These are phyloP conservation scores for Agapornis roseicollis DNA, from an alignment of 2,113 vertebrate species.

Conservation along the genomic window DNA sequence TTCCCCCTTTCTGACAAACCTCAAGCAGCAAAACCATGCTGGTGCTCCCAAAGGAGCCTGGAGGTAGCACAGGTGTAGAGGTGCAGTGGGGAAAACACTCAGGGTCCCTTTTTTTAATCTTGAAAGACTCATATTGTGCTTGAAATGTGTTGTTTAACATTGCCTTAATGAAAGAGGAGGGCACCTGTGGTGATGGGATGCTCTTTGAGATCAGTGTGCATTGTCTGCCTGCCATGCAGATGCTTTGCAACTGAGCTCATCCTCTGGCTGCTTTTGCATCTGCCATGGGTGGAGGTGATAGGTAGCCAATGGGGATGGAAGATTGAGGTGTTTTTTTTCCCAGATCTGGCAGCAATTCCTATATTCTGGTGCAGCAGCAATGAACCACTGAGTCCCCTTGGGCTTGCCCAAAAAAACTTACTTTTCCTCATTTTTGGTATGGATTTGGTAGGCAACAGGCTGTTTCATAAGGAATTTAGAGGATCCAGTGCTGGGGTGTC, in stretches of 20 bases:
- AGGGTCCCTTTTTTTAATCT: neutral
- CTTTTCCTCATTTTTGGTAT: neutral
- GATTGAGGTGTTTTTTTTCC: too few species aligned
- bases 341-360: neutral
- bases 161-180: neutral
- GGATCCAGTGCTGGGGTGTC: neutral
- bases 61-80: neutral
- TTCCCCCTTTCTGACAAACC: neutral
- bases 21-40: fast-evolving
- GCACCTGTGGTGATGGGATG: fast-evolving
- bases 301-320: neutral
- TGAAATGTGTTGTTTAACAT: fast-evolving
- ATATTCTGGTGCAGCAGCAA: neutral
- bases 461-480: fast-evolving
- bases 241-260: neutral
- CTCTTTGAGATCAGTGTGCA: neutral
- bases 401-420: neutral
- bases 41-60: neutral
- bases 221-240: fast-evolving
- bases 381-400: neutral
- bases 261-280: neutral
- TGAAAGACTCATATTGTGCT: neutral
- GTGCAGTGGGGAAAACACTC: fast-evolving
- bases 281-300: neutral
- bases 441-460: fast-evolving